These are phyloP conservation scores for Baccha elongata DNA, from an alignment of 2,888 invertebrate species.

Conservation along the genomic window DNA sequence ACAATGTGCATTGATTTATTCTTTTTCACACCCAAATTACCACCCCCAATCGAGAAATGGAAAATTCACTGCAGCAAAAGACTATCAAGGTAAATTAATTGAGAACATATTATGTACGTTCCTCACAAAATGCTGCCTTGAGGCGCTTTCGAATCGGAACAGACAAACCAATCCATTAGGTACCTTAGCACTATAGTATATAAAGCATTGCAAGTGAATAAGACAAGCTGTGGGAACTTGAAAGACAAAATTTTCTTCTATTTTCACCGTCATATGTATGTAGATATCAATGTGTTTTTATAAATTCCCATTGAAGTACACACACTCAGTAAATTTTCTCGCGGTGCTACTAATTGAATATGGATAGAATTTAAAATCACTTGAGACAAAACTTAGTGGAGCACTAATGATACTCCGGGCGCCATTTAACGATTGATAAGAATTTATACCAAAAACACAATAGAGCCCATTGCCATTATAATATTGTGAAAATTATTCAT, in stretches of 20 bases:
- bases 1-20: background rate
- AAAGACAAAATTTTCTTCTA: background rate
- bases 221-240: conserved; percentile 47
- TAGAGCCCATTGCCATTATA: background rate
- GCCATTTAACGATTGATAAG: conserved; percentile 45
- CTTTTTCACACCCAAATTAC: background rate
- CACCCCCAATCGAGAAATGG: background rate
- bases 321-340: conserved; percentile 14
- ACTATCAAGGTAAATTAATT: conserved; percentile 22
- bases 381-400: conserved; percentile 37
- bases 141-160: conserved; percentile 8
- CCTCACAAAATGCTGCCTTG: conserved; percentile 1
- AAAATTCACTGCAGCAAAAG: background rate
- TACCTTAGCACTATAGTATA: conserved; percentile 5
- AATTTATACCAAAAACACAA: conserved; percentile 34
- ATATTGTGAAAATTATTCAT: conserved; percentile 27
- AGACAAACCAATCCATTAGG: conserved; percentile 31
- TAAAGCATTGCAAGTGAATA: background rate
- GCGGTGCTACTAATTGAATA: conserved; percentile 54
- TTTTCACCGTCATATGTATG: background rate
- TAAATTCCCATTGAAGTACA: conserved; percentile 13
- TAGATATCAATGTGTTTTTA: conserved; percentile 4
- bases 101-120: background rate
- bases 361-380: conserved; percentile 66
- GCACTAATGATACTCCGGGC: conserved; percentile 22